Evolutionary conservation across 2,797 vertebrate species (phyloP).

Genomic region (Pyrocephalus nanus): DNA sequence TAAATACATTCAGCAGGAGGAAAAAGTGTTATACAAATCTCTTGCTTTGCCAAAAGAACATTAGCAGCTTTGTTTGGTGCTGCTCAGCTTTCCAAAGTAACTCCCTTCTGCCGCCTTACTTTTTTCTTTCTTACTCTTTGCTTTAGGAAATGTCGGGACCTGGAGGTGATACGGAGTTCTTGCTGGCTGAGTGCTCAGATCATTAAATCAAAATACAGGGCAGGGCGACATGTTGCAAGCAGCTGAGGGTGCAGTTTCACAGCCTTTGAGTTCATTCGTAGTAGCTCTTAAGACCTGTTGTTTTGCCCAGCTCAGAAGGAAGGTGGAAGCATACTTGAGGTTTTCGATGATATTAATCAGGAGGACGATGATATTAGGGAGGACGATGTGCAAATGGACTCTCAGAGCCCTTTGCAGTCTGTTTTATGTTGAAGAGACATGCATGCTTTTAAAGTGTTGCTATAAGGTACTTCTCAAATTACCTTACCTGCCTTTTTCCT

Average conservation of each 20-base stretch:
- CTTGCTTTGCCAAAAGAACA: slow-evolving; percentile 1
- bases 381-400: background rate
- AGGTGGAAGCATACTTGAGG: background rate
- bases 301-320: background rate
- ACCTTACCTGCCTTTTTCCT: slow-evolving; percentile 44
- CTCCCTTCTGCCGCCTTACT: background rate
- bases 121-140: background rate
- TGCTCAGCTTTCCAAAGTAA: slow-evolving; percentile 26
- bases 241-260: background rate
- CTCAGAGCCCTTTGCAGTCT: background rate
- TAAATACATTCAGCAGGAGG: slow-evolving; percentile 59
- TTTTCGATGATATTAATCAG: background rate
- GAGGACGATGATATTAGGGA: background rate
- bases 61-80: background rate
- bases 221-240: background rate
- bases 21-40: slow-evolving; percentile 24
- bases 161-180: background rate
- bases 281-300: background rate
- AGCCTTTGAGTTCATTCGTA: background rate
- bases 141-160: background rate
- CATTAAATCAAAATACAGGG: background rate
- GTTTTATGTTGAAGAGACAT: background rate
- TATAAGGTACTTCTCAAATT: slow-evolving; percentile 40
- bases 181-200: background rate
- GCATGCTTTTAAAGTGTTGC: slow-evolving; percentile 20